Evolutionary conservation across 2,888 invertebrate genomes (phyloP), one percentile per base, ranked within the genome.

Genomic region (Scaptomyza tumidula): DNA sequence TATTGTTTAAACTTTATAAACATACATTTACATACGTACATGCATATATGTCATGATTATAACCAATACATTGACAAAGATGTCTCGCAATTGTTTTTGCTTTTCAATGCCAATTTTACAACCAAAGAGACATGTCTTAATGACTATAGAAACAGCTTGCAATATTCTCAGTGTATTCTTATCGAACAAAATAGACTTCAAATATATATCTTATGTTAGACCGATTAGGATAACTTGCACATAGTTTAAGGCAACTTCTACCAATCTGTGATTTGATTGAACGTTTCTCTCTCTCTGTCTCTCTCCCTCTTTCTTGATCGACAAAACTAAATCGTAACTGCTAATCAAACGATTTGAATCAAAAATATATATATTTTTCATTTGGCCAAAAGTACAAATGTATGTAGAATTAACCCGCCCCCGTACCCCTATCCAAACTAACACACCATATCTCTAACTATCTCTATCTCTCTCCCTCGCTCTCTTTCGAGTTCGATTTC

Each of bases 311-410:
- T 1, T 29, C 29, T 29, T 1, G 29, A 29, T 29, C 29, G 29
- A 13, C 35, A 4, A 33, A 33, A 33, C 10, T 33, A 33, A 33
- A 13, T 35, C 35, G 14, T 50, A 19, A 39, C 29, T n/a, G 49
- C 65, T 71, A 59, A 73, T 77, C 78, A 56, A 71, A 72, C 10
- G 57, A 5, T 64, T 63, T 71, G 64, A 77, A 73, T 77, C 59
- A 45, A 44, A 65, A 9, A 39, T 43, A 60, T 56, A n/a, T n/a
- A n/a, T n/a, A n/a, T 57, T 57, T 59, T 1, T 60, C 41, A 53
- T 35, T 57, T 71, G 76, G 55, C 58, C 55, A 59, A 76, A 56
- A 35, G 3, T 24, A 24, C 24, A 2, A 2, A 33, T 65, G 48
- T 54, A 16, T n/a, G 48, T 49, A 53, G 35, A 14, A 1, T 19